Evolutionary conservation across 1,140 invertebrate species (phyloP).

Genomic region (Zaprionus nigranus): DNA sequence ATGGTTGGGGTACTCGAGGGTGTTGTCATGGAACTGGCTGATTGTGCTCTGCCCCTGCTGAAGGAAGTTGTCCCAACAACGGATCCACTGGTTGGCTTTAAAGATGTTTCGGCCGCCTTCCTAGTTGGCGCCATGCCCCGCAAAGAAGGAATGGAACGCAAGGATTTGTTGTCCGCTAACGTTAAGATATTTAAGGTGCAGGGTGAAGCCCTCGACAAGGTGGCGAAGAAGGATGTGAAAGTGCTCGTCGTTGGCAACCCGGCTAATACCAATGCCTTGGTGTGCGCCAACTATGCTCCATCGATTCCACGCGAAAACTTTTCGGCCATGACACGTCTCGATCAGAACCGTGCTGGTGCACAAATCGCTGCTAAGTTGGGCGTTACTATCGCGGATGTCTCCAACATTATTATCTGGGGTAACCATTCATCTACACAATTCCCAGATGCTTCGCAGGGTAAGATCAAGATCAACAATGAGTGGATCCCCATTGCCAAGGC

Average conservation of each 20-base stretch:
- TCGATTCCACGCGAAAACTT: constrained; percentile 99
- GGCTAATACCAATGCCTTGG: constrained; percentile 99
- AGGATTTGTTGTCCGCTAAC: constrained; percentile 97
- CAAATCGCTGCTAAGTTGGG: constrained; percentile 90
- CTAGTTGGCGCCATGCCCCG: constrained; percentile 99
- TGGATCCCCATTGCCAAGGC: constrained; percentile 88
- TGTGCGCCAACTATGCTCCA: constrained; percentile 98
- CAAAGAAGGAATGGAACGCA: constrained; percentile 99
- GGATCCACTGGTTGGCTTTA: constrained; percentile 95
- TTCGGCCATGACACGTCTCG: constrained; percentile 98
- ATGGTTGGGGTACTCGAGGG: constrained; percentile 98
- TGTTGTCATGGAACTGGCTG: constrained; percentile 98
- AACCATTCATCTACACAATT: constrained; percentile 99
- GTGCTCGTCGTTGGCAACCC: constrained; percentile 99
- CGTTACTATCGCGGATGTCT: constrained; percentile 90
- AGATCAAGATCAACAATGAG: constrained; percentile 86
- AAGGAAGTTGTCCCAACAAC: constrained; percentile 93
- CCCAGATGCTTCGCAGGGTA: constrained; percentile 96
- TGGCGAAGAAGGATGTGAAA: constrained; percentile 97
- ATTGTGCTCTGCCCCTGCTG: constrained; percentile 97
- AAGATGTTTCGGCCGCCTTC: constrained; percentile 98
- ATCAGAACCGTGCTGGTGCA: constrained; percentile 97
- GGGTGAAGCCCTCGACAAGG: constrained; percentile 96
- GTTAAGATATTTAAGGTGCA: constrained; percentile 99
- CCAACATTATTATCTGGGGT: constrained; percentile 99